phyloP scores from a whole-genome alignment of 2,113 vertebrate species.

The Prinia subflava region DNA sequence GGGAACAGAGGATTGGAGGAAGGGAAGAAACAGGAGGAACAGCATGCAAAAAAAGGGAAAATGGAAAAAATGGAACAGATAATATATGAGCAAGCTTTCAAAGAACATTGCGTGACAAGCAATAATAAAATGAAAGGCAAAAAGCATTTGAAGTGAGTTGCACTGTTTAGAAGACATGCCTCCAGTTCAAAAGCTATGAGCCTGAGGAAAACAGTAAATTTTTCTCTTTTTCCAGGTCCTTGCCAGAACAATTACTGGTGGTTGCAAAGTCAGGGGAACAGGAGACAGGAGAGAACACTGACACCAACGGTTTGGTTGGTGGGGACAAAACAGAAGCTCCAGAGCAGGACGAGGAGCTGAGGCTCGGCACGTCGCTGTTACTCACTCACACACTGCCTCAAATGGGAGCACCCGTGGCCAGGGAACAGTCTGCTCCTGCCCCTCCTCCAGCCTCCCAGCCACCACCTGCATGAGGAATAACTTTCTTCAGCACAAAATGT shows the following conservation, averaged over 20 bases:
- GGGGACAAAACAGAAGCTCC: conserved; percentile 57
- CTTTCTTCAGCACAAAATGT: accelerated
- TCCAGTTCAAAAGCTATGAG: conserved; percentile 77
- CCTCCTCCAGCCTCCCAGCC: background rate
- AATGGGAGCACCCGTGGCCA: background rate
- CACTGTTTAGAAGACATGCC: conserved; percentile 83
- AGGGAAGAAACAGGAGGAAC: conserved; percentile 86
- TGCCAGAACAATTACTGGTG: conserved; percentile 55
- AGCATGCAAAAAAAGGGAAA: conserved; percentile 87
- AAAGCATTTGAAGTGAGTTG: conserved; percentile 85
- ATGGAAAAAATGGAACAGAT: conserved; percentile 89
- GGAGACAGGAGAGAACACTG: conserved; percentile 65
- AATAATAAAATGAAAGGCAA: conserved; percentile 84
- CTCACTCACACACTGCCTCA: conserved; percentile 70
- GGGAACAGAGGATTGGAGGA: conserved; percentile 86
- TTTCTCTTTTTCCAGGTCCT: conserved; percentile 56
- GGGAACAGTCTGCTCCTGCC: background rate
- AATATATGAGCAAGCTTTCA: conserved; percentile 86
- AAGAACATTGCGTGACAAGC: conserved; percentile 84
- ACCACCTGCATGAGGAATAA: accelerated
- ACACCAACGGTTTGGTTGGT: conserved; percentile 29
- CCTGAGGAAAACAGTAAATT: conserved; percentile 75
- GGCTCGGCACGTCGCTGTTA: background rate
- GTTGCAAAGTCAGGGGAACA: conserved; percentile 61
- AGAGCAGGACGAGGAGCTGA: background rate